Evolutionary conservation across 2,113 vertebrate genomes (phyloP).

Genomic region (Poecile atricapillus): DNA sequence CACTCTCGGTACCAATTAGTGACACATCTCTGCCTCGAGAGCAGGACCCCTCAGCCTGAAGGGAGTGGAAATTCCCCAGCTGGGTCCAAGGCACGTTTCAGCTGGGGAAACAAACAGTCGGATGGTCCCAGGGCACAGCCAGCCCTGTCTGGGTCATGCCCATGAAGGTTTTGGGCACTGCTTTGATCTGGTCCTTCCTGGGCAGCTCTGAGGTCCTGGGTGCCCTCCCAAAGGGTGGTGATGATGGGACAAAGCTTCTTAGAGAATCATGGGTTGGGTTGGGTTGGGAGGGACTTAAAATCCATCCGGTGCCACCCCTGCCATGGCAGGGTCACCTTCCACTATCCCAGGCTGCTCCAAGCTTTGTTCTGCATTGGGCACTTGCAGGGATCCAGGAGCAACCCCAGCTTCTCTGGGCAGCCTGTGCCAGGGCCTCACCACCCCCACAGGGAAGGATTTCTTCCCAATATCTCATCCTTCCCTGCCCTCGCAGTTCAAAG

Average conservation of each 20-base stretch:
- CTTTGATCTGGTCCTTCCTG: neutral
- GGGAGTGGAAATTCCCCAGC: rapidly evolving
- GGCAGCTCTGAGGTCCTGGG: neutral
- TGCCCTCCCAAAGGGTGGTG: neutral
- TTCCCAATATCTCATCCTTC: neutral
- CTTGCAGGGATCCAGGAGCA: neutral
- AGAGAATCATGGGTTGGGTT: neutral
- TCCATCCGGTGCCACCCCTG: neutral
- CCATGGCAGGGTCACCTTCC: neutral
- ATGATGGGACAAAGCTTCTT: neutral
- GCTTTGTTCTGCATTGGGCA: neutral
- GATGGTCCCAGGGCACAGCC: neutral
- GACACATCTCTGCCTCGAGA: rapidly evolving
- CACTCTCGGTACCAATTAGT: neutral
- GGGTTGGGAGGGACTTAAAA: neutral
- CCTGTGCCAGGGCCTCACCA: neutral
- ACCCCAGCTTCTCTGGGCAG: neutral
- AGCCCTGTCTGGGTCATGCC: rapidly evolving
- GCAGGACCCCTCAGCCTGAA: neutral
- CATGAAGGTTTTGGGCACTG: neutral
- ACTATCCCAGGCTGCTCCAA: neutral
- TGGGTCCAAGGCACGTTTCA: neutral
- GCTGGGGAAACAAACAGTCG: neutral
- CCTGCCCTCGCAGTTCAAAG: neutral
- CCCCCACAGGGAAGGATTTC: neutral